Percentiles rank a stretch among this genome's conserved stretches.
Conservation (phyloP, 2,797 vertebrate genomes). For the Pseudotriccus pelzelni region DNA sequence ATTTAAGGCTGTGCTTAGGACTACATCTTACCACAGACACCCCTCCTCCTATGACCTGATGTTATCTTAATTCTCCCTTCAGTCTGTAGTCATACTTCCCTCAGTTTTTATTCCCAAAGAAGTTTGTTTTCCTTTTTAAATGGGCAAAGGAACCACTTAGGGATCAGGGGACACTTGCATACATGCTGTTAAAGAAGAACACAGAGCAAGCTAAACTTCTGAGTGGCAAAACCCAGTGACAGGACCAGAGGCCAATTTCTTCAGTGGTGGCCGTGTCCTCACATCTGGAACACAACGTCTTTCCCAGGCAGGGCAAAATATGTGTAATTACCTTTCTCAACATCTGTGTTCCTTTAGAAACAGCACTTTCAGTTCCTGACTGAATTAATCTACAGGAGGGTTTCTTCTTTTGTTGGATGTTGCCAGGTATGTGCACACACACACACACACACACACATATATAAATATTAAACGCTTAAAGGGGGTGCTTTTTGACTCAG, state of each 20-base stretch:
- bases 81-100: neutral
- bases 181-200: neutral
- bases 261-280: neutral
- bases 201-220: neutral
- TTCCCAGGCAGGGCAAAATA: neutral
- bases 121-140: neutral
- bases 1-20: neutral
- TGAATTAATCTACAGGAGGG: neutral
- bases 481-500: neutral
- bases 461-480: neutral
- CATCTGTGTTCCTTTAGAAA: neutral
- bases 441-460: neutral
- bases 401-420: neutral
- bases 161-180: neutral
- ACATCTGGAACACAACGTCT: neutral
- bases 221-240: neutral
- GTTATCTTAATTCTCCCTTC: neutral
- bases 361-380: neutral
- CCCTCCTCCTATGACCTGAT: neutral
- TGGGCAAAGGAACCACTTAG: fast-evolving
- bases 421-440: neutral
- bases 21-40: neutral
- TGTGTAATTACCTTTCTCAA: neutral
- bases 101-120: neutral
- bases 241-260: neutral